phyloP scores from a whole-genome alignment of 2,797 vertebrate genomes.

The Rhinogobio ventralis region DNA sequence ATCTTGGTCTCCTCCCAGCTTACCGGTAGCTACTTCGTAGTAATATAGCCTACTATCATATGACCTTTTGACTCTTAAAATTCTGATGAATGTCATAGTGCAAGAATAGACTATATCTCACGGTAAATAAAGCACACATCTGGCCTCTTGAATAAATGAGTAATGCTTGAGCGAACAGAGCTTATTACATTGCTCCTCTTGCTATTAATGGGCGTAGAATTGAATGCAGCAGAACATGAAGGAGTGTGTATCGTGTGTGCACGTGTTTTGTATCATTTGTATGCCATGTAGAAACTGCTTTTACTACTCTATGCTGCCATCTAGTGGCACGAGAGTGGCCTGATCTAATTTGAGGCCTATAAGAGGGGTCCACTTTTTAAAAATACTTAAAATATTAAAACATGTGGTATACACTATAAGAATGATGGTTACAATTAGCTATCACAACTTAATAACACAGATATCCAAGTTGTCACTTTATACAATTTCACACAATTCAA shows the following conservation, averaged over 20 bases:
- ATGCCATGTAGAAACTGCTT: background rate
- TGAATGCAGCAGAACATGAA: conserved; percentile 37
- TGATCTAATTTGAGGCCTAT: background rate
- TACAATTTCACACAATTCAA: too few species aligned
- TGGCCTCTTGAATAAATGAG: conserved; percentile 28
- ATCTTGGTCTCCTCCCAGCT: background rate
- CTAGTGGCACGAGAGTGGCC: background rate
- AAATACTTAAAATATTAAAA: background rate
- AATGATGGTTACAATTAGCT: background rate
- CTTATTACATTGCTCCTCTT: conserved; percentile 43
- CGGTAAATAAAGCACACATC: conserved; percentile 30
- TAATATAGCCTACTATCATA: background rate
- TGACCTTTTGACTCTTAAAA: background rate
- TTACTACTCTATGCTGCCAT: background rate
- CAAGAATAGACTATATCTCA: conserved; percentile 12
- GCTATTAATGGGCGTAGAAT: conserved; percentile 26
- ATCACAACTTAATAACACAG: background rate
- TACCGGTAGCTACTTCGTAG: background rate
- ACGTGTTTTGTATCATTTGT: background rate
- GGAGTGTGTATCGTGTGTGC: conserved; percentile 27
- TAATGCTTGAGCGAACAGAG: conserved; percentile 19
- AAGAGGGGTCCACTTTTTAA: background rate
- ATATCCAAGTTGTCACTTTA: too few species aligned
- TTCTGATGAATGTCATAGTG: background rate
- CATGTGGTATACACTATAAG: background rate